phyloP scores from a whole-genome alignment of 1,140 invertebrate genomes.

The Andrena cerasifolii region DNA sequence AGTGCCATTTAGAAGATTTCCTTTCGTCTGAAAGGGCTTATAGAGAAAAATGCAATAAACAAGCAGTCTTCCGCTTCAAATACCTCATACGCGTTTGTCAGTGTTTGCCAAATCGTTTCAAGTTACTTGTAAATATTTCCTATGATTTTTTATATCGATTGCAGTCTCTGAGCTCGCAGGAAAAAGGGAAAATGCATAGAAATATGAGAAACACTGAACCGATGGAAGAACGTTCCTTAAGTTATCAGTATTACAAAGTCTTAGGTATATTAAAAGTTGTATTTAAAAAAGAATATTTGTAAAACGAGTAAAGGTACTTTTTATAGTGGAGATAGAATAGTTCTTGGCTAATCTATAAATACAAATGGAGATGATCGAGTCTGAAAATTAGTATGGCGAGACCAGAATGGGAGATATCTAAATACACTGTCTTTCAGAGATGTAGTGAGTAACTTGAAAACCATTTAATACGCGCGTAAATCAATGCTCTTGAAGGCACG shows the following conservation, averaged over 20 bases:
- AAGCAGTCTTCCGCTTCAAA: slow-evolving; percentile 44
- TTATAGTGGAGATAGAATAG: not conserved
- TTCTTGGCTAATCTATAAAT: not conserved
- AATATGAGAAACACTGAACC: slow-evolving; percentile 3
- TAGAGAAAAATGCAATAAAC: slow-evolving; percentile 47
- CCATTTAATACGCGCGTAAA: too few relatives aligned
- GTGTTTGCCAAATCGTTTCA: not conserved
- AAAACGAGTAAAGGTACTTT: not conserved
- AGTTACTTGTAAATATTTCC: not conserved
- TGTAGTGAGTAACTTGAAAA: too few relatives aligned
- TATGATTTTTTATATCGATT: slow-evolving; percentile 2
- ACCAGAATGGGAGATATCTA: not conserved
- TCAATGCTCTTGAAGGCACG: too few relatives aligned
- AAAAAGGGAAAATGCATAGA: not conserved
- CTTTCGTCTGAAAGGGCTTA: not conserved
- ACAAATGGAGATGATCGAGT: not conserved
- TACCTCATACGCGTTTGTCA: not conserved
- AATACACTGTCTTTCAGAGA: not conserved
- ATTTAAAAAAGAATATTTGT: not conserved
- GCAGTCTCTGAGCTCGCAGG: slow-evolving; percentile 4
- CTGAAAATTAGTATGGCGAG: not conserved
- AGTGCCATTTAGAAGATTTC: not conserved
- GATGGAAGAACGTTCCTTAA: not conserved
- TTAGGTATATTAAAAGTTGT: not conserved
- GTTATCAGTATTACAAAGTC: not conserved